Evolutionary conservation across 2,888 invertebrate genomes (phyloP).

Genomic region (Hemicrepidius hirtus): DNA sequence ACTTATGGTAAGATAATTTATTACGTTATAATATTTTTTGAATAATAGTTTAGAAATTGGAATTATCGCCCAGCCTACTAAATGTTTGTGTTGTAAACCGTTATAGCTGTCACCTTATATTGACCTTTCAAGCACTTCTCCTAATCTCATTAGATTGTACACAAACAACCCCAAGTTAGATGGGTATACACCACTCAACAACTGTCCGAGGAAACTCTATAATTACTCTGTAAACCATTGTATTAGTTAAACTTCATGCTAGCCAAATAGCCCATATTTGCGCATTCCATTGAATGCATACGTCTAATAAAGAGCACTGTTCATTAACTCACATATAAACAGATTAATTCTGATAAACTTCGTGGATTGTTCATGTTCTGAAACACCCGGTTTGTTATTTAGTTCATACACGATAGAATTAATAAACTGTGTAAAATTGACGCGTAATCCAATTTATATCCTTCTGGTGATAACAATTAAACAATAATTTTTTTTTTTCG

Average conservation of each 20-base stretch:
- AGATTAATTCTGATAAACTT: not conserved
- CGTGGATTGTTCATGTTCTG: not conserved
- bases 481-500: too few species aligned
- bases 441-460: too few species aligned
- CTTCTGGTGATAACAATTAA: too few species aligned
- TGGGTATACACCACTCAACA: constrained; percentile 16
- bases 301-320: not conserved
- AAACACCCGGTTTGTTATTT: too few species aligned
- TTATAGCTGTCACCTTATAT: not conserved
- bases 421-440: too few species aligned
- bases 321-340: not conserved
- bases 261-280: constrained; percentile 8
- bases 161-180: constrained; percentile 7
- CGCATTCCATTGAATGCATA: not conserved
- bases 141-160: constrained; percentile 15
- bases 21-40: too few species aligned
- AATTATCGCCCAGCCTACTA: too few species aligned
- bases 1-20: too few species aligned
- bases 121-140: not conserved
- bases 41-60: too few species aligned
- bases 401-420: too few species aligned
- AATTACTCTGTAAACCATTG: constrained; percentile 22
- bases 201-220: constrained; percentile 22
- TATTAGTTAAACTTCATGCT: constrained; percentile 12
- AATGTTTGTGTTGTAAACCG: too few species aligned